phyloP scores from a whole-genome alignment of 2,113 vertebrate species.

The Entosphenus tridentatus region DNA sequence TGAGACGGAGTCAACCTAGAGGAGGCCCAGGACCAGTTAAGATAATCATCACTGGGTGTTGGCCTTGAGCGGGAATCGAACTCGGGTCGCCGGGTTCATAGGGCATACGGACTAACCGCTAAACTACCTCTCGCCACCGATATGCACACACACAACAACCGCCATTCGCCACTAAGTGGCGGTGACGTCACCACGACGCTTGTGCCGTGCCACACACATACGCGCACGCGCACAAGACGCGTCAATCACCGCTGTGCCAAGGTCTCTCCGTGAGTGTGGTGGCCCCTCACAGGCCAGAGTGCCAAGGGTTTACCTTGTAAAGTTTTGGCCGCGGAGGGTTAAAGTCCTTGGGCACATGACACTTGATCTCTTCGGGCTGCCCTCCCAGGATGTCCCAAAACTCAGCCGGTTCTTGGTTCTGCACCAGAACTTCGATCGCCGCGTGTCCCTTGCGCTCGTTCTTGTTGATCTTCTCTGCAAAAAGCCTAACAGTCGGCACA shows the following conservation, averaged over 20 bases:
- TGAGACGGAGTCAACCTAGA: too few species aligned
- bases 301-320: constrained; percentile 42
- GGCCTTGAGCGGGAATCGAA: too few species aligned
- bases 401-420: constrained; percentile 47
- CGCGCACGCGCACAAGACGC: too few species aligned
- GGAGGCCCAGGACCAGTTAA: too few species aligned
- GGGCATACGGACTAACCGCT: too few species aligned
- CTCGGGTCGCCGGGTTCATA: too few species aligned
- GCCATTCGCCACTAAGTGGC: too few species aligned
- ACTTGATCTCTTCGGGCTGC: constrained; percentile 59
- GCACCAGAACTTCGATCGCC: constrained; percentile 40
- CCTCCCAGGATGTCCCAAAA: constrained; percentile 74
- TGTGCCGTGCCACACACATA: background rate
- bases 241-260: too few species aligned
- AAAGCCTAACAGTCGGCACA: constrained; percentile 29
- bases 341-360: constrained; percentile 62
- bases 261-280: too few species aligned
- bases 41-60: too few species aligned
- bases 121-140: background rate
- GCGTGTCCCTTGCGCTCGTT: constrained; percentile 81
- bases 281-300: too few species aligned
- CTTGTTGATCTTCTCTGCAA: constrained; percentile 92
- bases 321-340: constrained; percentile 58
- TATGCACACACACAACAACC: background rate
- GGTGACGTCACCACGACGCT: background rate